Evolutionary conservation across 2,797 vertebrate species (phyloP).

Genomic region (Ctenopoma kingsleyae): DNA sequence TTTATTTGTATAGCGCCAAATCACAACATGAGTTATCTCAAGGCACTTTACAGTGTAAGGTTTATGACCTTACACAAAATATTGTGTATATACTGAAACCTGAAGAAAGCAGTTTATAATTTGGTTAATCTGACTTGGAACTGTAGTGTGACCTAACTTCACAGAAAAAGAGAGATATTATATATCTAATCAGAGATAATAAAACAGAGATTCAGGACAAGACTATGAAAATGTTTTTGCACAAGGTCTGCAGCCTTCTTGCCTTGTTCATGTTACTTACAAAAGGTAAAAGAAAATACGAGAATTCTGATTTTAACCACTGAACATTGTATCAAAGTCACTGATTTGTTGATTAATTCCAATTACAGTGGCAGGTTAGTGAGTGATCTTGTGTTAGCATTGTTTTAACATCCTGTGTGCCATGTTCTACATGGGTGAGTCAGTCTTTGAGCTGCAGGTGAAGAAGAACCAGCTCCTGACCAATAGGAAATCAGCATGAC

Average conservation of each 20-base stretch:
- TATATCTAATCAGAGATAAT: too few relatives aligned
- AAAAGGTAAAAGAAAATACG: too few relatives aligned
- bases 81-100: background rate
- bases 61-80: too few relatives aligned
- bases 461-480: background rate
- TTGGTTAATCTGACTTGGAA: constrained; percentile 1
- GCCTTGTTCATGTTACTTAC: background rate
- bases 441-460: constrained; percentile 9
- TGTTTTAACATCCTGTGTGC: background rate
- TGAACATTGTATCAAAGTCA: constrained; percentile 1
- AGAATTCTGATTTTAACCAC: constrained; percentile 11
- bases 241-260: too few relatives aligned
- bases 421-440: background rate
- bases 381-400: constrained; percentile 13
- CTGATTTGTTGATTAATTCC: background rate
- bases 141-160: background rate
- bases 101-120: background rate
- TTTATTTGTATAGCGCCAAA: too few relatives aligned
- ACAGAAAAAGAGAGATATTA: background rate
- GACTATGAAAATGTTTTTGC: background rate
- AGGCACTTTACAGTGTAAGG: too few relatives aligned
- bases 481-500: constrained; percentile 15
- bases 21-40: too few relatives aligned
- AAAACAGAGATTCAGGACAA: background rate
- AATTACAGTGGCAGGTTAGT: constrained; percentile 13